Conservation (phyloP, 1,140 invertebrate species). For the Metaphire vulgaris region DNA sequence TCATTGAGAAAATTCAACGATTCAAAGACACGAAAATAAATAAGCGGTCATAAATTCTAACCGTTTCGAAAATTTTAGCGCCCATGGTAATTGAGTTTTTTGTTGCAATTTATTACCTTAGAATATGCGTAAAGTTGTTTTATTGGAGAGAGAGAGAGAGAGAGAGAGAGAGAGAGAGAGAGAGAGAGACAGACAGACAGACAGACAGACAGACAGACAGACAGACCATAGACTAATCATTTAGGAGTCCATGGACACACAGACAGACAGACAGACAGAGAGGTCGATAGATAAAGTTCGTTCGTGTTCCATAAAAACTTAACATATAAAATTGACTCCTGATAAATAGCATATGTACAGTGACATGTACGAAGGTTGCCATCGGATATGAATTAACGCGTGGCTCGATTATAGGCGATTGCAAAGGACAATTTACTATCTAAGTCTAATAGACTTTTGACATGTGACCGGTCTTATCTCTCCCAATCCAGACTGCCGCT, state of each 20-base stretch:
- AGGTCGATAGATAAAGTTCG: background rate
- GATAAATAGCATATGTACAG: background rate
- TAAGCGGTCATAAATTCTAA: too few species aligned
- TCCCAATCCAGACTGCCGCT: background rate
- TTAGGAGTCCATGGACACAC: background rate
- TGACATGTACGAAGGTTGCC: background rate
- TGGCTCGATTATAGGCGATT: background rate
- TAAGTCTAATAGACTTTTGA: background rate
- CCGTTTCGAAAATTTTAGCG: too few species aligned
- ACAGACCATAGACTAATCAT: background rate
- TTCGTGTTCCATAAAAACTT: background rate
- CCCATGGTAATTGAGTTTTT: too few species aligned
- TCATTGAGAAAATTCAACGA: too few species aligned
- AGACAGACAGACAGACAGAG: background rate
- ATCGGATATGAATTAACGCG: background rate
- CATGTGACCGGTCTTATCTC: background rate
- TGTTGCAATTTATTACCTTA: too few species aligned
- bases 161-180: too few species aligned
- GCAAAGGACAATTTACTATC: background rate
- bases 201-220: background rate
- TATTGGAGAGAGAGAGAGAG: too few species aligned
- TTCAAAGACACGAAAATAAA: too few species aligned
- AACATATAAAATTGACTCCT: background rate
- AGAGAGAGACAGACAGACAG: background rate
- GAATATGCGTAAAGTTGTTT: too few species aligned